A percentile compares a stretch with the other conserved stretches of the same genome.
Conservation (phyloP, 1,140 invertebrate species). For the Drosophila yakuba region DNA sequence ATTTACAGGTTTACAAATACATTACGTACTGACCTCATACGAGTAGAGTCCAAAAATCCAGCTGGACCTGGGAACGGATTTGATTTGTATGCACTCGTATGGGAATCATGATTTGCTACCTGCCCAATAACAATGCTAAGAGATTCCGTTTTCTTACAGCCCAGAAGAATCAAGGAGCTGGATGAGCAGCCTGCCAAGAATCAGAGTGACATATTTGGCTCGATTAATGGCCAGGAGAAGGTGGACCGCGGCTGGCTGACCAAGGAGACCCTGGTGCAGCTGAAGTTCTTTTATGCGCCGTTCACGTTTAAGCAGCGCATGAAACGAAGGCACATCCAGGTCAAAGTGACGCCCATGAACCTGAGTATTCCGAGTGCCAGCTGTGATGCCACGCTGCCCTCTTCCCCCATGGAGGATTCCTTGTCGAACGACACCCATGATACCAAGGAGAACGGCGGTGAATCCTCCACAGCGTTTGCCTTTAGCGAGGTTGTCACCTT, state of each 20-base stretch:
- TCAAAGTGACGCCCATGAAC: slow-evolving; percentile 92
- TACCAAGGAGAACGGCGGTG: slow-evolving; percentile 85
- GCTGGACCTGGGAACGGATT: neutral
- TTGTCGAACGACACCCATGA: slow-evolving; percentile 87
- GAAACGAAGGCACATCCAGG: slow-evolving; percentile 88
- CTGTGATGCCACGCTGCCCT: slow-evolving; percentile 34
- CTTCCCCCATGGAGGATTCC: slow-evolving; percentile 85
- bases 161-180: slow-evolving; percentile 86
- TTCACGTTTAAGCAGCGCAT: slow-evolving; percentile 93
- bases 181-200: slow-evolving; percentile 66
- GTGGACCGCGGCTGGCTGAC: slow-evolving; percentile 95
- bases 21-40: slow-evolving; percentile 5
- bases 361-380: slow-evolving; percentile 86
- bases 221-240: slow-evolving; percentile 85
- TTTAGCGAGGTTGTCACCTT: slow-evolving; percentile 87
- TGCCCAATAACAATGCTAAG: neutral
- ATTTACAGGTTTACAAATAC: slow-evolving; percentile 85
- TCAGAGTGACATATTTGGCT: slow-evolving; percentile 87
- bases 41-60: slow-evolving; percentile 2
- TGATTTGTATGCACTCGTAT: slow-evolving; percentile 6
- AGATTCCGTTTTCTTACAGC: slow-evolving; percentile 59
- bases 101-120: neutral
- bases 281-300: slow-evolving; percentile 94
- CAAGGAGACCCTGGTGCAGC: slow-evolving; percentile 93
- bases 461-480: slow-evolving; percentile 85